These are phyloP conservation scores for Gryllus bimaculatus DNA, from an alignment of 1,140 invertebrate species.

Conservation along the genomic window DNA sequence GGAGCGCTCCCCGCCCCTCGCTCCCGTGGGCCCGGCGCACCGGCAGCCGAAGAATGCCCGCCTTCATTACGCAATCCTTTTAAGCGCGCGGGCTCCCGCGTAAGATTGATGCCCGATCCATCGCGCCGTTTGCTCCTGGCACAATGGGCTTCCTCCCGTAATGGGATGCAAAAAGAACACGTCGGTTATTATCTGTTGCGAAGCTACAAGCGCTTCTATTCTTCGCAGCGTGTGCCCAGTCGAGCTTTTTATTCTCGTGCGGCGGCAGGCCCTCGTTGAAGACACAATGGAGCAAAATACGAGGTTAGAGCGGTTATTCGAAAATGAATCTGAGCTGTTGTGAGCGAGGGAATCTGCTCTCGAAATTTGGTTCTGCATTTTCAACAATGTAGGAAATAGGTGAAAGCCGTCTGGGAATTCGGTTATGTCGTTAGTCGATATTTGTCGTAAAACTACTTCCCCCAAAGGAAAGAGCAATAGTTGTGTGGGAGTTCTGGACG, in stretches of 20 bases:
- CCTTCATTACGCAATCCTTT: conserved; percentile 1
- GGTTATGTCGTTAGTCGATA: too few species aligned
- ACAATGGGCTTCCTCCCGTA: not conserved
- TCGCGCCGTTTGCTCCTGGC: not conserved
- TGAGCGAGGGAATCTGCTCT: too few species aligned
- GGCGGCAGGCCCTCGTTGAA: not conserved
- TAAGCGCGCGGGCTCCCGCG: not conserved
- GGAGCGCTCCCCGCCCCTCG: not conserved
- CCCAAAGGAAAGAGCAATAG: too few species aligned
- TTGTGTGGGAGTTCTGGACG: too few species aligned
- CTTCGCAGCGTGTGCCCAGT: not conserved
- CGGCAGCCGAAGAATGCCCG: not conserved
- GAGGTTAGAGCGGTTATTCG: not conserved
- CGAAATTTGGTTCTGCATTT: too few species aligned
- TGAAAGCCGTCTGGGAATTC: too few species aligned
- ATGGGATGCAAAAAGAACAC: not conserved
- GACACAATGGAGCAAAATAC: not conserved
- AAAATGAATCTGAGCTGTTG: not conserved
- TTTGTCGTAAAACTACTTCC: too few species aligned
- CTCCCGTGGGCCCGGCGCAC: not conserved
- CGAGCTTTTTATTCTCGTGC: not conserved
- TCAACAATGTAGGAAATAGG: too few species aligned
- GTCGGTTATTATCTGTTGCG: not conserved
- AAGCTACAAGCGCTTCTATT: not conserved
- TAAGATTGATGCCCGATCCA: not conserved